Percentiles rank a stretch among this genome's conserved stretches.
phyloP scores from a whole-genome alignment of 2,113 vertebrate species.

The Propithecus coquereli region DNA sequence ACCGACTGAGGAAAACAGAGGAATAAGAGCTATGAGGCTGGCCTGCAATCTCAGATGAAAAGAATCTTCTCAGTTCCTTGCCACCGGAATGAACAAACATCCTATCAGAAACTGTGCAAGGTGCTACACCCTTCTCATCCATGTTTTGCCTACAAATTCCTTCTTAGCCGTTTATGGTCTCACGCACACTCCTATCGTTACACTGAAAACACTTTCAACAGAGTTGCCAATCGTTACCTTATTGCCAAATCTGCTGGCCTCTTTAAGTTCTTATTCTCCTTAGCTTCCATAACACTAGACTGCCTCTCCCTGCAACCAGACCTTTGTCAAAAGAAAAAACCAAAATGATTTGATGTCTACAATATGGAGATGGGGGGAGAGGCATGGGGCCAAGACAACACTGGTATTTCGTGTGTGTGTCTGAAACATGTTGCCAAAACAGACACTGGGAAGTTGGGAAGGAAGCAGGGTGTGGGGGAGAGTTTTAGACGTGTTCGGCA shows the following conservation, averaged over 20 bases:
- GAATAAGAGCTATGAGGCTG: too few species aligned
- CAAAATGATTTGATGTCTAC: neutral
- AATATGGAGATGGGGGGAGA: neutral
- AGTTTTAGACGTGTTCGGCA: neutral
- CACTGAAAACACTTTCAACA: neutral
- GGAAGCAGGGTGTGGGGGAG: neutral
- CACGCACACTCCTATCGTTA: neutral
- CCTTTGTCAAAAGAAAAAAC: neutral
- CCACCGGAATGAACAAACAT: neutral
- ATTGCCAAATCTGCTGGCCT: neutral
- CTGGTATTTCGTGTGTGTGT: neutral
- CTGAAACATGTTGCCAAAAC: constrained; percentile 52
- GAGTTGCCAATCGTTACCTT: neutral
- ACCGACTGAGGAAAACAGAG: neutral
- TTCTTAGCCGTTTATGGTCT: neutral
- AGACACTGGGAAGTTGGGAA: neutral
- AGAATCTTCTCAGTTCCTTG: neutral
- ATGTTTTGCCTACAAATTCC: neutral
- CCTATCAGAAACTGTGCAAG: neutral
- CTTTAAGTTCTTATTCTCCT: neutral
- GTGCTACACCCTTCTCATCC: neutral
- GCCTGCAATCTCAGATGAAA: neutral
- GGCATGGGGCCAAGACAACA: neutral
- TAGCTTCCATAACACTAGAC: neutral
- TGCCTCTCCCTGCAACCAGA: neutral